Conservation (phyloP, 2,797 vertebrate genomes). For the Euthynnus affinis region DNA sequence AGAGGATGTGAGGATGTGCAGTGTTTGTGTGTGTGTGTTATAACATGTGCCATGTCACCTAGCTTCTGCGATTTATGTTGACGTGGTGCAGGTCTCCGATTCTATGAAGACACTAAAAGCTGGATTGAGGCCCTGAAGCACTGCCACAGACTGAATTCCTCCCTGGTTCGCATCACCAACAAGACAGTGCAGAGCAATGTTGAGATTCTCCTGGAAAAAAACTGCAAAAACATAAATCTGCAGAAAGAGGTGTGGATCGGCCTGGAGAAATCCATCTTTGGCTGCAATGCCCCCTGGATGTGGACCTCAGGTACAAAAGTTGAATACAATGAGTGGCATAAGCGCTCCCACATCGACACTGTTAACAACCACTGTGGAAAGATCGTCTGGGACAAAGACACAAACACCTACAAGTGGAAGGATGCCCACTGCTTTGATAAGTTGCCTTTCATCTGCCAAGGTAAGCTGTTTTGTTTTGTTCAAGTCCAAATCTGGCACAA, state of each 20-base stretch:
- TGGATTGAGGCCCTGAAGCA: constrained; percentile 38
- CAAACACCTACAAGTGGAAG: not conserved
- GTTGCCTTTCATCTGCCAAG: constrained; percentile 48
- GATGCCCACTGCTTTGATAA: rapidly evolving
- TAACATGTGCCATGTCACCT: not conserved
- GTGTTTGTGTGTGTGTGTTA: not conserved
- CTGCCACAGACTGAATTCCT: rapidly evolving
- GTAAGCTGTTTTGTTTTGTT: constrained; percentile 3
- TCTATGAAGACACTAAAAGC: rapidly evolving
- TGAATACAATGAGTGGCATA: rapidly evolving
- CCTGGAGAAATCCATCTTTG: constrained; percentile 41
- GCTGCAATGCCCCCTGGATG: not conserved
- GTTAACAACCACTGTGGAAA: constrained; percentile 52
- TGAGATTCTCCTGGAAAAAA: rapidly evolving
- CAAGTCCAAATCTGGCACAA: too few species aligned
- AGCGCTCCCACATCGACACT: rapidly evolving
- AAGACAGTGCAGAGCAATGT: rapidly evolving
- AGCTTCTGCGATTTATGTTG: not conserved
- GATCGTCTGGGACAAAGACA: not conserved
- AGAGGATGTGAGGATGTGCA: not conserved
- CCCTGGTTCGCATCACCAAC: constrained; percentile 14
- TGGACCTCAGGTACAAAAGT: not conserved
- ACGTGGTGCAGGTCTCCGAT: not conserved
- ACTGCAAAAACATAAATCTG: rapidly evolving
- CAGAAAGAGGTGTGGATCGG: constrained; percentile 1